Conservation (phyloP, 1,140 invertebrate genomes). For the Nasonia giraulti region DNA sequence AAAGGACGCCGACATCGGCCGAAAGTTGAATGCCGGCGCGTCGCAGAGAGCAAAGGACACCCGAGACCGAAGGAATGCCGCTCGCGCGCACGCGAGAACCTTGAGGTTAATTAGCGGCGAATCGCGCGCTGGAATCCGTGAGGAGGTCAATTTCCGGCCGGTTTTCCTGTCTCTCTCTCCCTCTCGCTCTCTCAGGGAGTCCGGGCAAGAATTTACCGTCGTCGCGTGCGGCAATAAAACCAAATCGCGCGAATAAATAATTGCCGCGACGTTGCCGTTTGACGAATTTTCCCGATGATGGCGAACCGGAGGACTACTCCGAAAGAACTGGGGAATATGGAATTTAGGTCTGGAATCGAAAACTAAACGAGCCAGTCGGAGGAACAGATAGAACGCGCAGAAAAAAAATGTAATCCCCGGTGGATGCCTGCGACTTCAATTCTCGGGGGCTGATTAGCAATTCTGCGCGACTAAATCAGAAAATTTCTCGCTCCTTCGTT, state of each 20-base stretch:
- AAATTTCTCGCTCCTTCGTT: neutral
- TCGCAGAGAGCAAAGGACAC: conserved; percentile 24
- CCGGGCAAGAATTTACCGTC: conserved; percentile 22
- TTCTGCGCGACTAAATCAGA: neutral
- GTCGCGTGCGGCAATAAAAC: neutral
- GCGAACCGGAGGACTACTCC: too few species aligned
- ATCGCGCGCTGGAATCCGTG: conserved; percentile 31
- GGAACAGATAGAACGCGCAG: neutral
- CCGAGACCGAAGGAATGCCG: conserved; percentile 29
- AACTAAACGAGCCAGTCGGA: neutral
- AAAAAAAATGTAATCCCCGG: neutral
- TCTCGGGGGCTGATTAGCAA: neutral
- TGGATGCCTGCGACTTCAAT: neutral
- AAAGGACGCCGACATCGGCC: neutral
- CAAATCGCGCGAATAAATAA: conserved; percentile 40
- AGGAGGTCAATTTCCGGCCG: conserved; percentile 43
- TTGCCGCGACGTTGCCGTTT: neutral
- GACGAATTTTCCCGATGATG: neutral
- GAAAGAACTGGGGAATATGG: too few species aligned
- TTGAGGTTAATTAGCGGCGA: conserved; percentile 48
- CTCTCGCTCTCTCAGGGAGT: neutral
- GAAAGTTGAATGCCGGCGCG: conserved; percentile 23
- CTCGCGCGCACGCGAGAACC: neutral
- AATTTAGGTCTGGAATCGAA: neutral
- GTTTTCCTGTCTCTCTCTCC: neutral